Evolutionary conservation across 2,888 invertebrate species (phyloP), one percentile per base, ranked within the genome.

Genomic region (Romanomermis culicivorax): DNA sequence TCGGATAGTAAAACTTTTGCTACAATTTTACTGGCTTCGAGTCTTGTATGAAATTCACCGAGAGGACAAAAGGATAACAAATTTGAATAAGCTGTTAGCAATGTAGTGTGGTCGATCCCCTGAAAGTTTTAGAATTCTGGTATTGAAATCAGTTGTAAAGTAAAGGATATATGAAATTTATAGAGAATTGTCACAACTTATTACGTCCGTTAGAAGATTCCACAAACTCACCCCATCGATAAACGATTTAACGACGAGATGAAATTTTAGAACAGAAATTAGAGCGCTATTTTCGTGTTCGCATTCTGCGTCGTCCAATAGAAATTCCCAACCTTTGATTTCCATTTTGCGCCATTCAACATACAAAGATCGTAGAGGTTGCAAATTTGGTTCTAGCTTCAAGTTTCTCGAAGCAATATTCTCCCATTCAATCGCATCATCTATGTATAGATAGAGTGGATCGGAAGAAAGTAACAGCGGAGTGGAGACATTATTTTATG

Each of bases 311-410:
- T 53, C 42, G 20, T 60, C 57, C 23, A 60, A 47, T 36, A 58
- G 51, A 23, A 27, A 62, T 49, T 64, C 64, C 65, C 65, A 64
- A 53, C 60, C 70, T 56, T 78, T 77, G 62, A 95, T 75, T 69
- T 95, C 93, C 27, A 87, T 69, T 68, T 84, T 83, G 56, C 93
- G 78, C 91, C 91, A 97, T 52, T 79, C 77, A 50, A 91, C 80
- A 52, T 97, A 82, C 65, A 83, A 80, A 58, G 80, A 78, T 0
- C 83, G 83, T 1, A 95, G 74, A 29, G 77, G 76, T 29, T 78
- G 70, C n/a, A 85, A 78, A 57, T 83, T 76, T 0, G 78, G 76
- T 1, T 78, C 76, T 64, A 99, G 72, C 59, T 85, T 85, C 57
- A 91, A 85, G 1, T 53, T 57, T 4, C 65, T 58, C 52, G 63